A percentile compares a stretch with the other conserved stretches of the same genome.
phyloP scores from a whole-genome alignment of 53 echinoderm and acorn worm species.

The Pentamera pediparva region DNA sequence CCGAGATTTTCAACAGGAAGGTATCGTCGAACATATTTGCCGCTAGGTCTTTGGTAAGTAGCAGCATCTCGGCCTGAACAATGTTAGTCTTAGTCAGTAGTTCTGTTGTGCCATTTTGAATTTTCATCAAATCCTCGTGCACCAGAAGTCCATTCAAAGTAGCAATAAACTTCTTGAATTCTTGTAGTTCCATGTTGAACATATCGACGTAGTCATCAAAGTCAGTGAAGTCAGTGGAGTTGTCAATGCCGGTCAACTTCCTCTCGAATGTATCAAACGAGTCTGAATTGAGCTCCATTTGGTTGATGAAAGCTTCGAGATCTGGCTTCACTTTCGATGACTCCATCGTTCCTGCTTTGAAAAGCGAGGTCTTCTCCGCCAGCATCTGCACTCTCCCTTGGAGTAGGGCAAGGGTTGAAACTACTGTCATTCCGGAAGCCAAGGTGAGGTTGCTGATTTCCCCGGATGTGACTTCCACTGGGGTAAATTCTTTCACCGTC shows the following conservation, averaged over 20 bases:
- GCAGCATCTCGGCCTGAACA: conserved; percentile 21
- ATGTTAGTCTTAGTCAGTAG: conserved; percentile 11
- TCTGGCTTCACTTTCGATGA: conserved; percentile 44
- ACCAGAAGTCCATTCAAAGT: background rate
- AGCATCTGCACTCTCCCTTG: conserved; percentile 48
- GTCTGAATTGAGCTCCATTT: conserved; percentile 4
- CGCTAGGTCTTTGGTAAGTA: background rate
- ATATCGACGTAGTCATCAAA: background rate
- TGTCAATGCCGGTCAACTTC: background rate
- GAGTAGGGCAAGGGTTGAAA: conserved; percentile 49
- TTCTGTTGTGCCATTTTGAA: conserved; percentile 40
- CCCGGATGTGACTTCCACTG: conserved; percentile 34
- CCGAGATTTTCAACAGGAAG: conserved; percentile 17
- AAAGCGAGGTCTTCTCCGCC: conserved; percentile 49
- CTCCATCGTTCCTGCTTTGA: conserved; percentile 53
- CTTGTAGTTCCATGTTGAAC: background rate
- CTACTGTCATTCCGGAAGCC: conserved; percentile 67
- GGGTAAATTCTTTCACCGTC: conserved; percentile 32
- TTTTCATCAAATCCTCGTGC: conserved; percentile 17
- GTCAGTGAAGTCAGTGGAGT: background rate
- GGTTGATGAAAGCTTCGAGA: conserved; percentile 34
- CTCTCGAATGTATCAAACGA: conserved; percentile 5
- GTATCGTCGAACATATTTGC: background rate
- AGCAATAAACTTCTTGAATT: conserved; percentile 16
- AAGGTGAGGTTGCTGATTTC: conserved; percentile 66